A percentile compares a stretch with the other conserved stretches of the same genome.
Conservation (phyloP, 2,888 invertebrate species). For the Drosophila nr. perissopoda region DNA sequence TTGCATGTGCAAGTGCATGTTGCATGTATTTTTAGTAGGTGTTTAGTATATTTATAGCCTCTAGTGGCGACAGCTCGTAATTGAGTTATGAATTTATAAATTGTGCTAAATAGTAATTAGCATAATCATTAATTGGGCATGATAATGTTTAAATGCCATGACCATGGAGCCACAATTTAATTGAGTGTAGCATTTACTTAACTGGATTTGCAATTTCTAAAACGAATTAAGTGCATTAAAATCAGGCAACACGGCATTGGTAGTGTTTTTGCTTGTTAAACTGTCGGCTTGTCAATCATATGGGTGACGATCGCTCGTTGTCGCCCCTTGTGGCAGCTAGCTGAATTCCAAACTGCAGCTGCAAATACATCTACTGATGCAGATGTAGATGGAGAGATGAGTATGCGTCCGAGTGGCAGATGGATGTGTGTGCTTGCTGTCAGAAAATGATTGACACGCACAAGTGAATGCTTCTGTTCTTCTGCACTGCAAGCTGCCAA, state of each 20-base stretch:
- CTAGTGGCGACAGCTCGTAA: constrained; percentile 57
- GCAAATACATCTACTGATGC: constrained; percentile 42
- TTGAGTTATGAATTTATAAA: constrained; percentile 48
- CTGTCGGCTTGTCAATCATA: constrained; percentile 58
- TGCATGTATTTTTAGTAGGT: constrained; percentile 18
- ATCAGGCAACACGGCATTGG: neutral
- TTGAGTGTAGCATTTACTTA: neutral
- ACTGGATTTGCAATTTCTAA: neutral
- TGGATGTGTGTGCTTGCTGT: constrained; percentile 66
- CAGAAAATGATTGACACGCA: constrained; percentile 76
- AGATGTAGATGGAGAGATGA: constrained; percentile 9
- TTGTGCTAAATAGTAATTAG: constrained; percentile 25
- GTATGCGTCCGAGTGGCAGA: constrained; percentile 28
- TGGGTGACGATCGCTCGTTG: constrained; percentile 47
- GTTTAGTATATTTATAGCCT: constrained; percentile 18
- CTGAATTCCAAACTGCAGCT: constrained; percentile 23
- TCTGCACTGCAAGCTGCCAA: constrained; percentile 44
- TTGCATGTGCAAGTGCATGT: constrained; percentile 44
- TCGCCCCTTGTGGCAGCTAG: constrained; percentile 22
- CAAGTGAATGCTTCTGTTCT: constrained; percentile 64
- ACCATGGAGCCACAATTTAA: neutral
- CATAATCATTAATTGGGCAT: constrained; percentile 57
- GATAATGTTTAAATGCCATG: constrained; percentile 44
- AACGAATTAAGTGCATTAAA: constrained; percentile 13
- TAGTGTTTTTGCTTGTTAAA: constrained; percentile 2